Evolutionary conservation across 2,797 vertebrate genomes (phyloP).

Genomic region (Notamacropus eugenii): DNA sequence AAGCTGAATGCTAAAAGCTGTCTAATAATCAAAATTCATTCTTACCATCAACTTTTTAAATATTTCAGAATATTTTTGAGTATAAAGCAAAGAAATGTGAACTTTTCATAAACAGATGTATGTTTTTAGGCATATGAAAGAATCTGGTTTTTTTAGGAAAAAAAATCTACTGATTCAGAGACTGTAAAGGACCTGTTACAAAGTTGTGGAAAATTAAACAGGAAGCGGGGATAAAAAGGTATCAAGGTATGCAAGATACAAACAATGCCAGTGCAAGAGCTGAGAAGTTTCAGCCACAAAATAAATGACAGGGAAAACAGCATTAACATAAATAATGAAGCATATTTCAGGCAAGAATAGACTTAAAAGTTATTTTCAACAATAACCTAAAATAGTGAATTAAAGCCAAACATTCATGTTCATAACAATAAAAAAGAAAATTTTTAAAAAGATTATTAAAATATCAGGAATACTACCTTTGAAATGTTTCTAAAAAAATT

Average conservation of each 20-base stretch:
- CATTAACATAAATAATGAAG: conserved; percentile 9
- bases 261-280: conserved; percentile 3
- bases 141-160: not conserved
- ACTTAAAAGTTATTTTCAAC: not conserved
- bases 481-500: not conserved
- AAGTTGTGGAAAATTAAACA: conserved; percentile 25
- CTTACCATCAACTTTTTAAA: conserved; percentile 35
- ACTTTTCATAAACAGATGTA: conserved; percentile 27
- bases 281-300: conserved; percentile 23
- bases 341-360: conserved; percentile 7
- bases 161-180: not conserved
- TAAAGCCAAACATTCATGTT: not conserved
- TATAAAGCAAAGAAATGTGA: conserved; percentile 6
- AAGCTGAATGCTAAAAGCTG: conserved; percentile 34
- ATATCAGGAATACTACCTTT: not conserved
- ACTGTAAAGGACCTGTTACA: conserved; percentile 7
- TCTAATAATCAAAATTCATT: conserved; percentile 44
- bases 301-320: not conserved
- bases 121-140: conserved; percentile 38
- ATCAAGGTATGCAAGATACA: conserved; percentile 30
- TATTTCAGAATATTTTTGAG: conserved; percentile 41
- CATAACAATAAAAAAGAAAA: not conserved
- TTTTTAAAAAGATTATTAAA: not conserved
- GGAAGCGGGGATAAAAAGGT: not conserved
- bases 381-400: not conserved